Evolutionary conservation across 2,113 vertebrate species (phyloP).

Genomic region (Hyperoodon ampullatus): DNA sequence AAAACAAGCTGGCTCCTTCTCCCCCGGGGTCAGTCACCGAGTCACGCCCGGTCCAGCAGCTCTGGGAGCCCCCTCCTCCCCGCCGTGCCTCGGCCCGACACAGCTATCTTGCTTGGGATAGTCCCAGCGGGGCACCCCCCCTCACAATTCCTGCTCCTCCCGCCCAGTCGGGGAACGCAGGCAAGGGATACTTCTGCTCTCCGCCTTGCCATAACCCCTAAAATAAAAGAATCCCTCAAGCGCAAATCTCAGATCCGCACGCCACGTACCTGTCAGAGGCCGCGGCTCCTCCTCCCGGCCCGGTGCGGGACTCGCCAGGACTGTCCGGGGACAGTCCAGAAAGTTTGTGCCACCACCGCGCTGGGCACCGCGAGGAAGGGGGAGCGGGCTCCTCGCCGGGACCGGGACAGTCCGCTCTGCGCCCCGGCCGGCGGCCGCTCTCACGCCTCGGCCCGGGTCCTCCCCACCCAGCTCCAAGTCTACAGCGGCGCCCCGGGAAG

Average conservation of each 20-base stretch:
- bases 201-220: neutral
- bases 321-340: neutral
- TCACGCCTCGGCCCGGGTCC: neutral
- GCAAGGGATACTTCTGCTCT: neutral
- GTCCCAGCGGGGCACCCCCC: neutral
- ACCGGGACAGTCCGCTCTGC: neutral
- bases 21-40: neutral
- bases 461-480: neutral
- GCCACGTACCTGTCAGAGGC: constrained; percentile 50
- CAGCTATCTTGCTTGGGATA: neutral
- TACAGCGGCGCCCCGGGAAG: neutral
- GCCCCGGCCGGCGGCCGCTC: neutral
- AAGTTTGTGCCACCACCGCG: constrained; percentile 34
- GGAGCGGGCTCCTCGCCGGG: neutral
- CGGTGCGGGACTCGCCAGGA: neutral
- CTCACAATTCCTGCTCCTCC: neutral
- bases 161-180: neutral
- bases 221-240: neutral
- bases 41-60: neutral
- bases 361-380: neutral
- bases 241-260: neutral
- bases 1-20: constrained; percentile 50
- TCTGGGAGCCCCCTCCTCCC: neutral
- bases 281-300: neutral
- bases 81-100: neutral